Base-by-base conservation (phyloP, 2,888 invertebrate species). In the Bellardia bayeri region DNA sequence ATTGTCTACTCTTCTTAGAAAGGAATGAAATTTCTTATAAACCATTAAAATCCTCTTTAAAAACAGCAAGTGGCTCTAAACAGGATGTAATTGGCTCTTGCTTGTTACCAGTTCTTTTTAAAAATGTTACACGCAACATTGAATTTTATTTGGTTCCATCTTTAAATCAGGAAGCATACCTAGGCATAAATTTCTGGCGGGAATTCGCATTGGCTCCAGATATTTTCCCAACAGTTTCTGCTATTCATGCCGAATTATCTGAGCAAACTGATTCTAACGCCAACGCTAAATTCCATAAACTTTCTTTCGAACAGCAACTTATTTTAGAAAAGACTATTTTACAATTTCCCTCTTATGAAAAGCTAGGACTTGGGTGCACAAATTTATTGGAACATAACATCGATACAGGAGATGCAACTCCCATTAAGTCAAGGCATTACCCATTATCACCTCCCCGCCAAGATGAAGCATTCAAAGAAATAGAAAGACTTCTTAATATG, bases 391-490 rank as follows among this genome's bases (percentile, higher is more conserved):
- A 23, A 23, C 23, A 23, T 23, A 1, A 23, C 23, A 23, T 23
- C 23, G 23, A 23, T 1, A 23, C 23, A 23, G 23, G 23, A 23
- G 23, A 23, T 23, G 23, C 23, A 23, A 23, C 23, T 7, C 79
- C 72, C 7, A 64, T 84, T 8, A 84, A 79, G 16, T 51, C 23
- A 2, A 64, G 72, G 13, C 84, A 66, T 66, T 84, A 78, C 64
- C 79, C 78, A 0, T 23, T 79, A 13, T 84, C 72, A 3, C 79
- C 66, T 7, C 74, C 81, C 0, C 37, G 72, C 11, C 66, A 82
- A 23, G 56, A 51, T 4, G 74, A 82, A 58, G 81, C 66, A 7
- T 82, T 33, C 33, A 6, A 33, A 13, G 66, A 82, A 58, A 66
- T 74, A 13, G 81, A 82, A 1, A 30, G 74, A 0, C 13, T 81